phyloP scores from a whole-genome alignment of 2,113 vertebrate species.

The Aramus guarauna region DNA sequence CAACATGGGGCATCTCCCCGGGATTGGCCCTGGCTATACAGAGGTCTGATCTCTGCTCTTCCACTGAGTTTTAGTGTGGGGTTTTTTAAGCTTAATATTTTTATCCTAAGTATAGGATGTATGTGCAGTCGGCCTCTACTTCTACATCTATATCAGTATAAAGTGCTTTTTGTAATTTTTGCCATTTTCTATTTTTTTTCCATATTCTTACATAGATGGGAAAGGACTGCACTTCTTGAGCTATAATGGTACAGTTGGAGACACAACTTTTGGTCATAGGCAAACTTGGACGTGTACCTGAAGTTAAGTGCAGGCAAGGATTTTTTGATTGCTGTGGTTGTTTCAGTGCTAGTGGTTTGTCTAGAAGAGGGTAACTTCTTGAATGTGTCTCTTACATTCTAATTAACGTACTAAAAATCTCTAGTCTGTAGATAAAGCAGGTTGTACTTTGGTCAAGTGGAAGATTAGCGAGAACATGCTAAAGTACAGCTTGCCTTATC shows the following conservation, averaged over 20 bases:
- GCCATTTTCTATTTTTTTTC: not conserved
- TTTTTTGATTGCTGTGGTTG: not conserved
- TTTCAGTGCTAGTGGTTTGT: not conserved
- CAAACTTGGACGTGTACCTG: not conserved
- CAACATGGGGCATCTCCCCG: not conserved
- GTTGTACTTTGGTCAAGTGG: not conserved
- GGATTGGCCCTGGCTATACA: not conserved
- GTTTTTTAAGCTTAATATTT: not conserved
- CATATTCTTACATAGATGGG: not conserved
- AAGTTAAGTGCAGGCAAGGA: not conserved
- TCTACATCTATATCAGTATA: not conserved
- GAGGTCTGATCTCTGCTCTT: not conserved
- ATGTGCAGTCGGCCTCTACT: not conserved
- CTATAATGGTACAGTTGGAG: not conserved
- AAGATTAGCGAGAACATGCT: not conserved
- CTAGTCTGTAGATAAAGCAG: not conserved
- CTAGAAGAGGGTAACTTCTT: not conserved
- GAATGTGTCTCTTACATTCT: not conserved
- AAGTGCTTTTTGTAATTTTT: not conserved
- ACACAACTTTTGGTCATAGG: not conserved
- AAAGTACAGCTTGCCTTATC: not conserved
- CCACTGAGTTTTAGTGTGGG: not conserved
- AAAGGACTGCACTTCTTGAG: not conserved
- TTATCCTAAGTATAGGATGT: not conserved
- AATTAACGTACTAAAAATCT: not conserved